Conservation (phyloP, 1,140 invertebrate genomes). For the Frieseomelitta varia region DNA sequence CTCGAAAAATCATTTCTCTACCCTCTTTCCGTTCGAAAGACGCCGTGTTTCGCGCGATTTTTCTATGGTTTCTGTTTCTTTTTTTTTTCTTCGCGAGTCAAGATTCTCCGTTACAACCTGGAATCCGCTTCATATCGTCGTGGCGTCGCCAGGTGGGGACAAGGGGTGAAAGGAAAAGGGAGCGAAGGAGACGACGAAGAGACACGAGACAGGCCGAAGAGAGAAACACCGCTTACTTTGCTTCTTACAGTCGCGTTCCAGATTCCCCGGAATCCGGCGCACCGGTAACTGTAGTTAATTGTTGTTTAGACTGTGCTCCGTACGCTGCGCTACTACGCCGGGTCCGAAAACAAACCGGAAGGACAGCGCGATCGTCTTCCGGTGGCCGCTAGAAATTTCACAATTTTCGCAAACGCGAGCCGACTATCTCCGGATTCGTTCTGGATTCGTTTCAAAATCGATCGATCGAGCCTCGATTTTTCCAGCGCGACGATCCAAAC, state of each 20-base stretch:
- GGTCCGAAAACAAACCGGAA: background rate
- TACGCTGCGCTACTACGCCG: background rate
- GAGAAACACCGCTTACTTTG: conserved; percentile 62
- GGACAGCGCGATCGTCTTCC: conserved; percentile 18
- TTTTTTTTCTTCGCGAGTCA: too few species aligned
- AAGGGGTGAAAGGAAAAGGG: conserved; percentile 11
- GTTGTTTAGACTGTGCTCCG: conserved; percentile 59
- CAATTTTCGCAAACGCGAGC: background rate
- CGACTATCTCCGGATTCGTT: too few species aligned
- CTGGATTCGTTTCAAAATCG: too few species aligned
- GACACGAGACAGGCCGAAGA: conserved; percentile 21
- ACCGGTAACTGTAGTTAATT: conserved; percentile 70
- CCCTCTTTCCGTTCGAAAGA: too few species aligned
- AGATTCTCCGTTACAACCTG: conserved; percentile 23
- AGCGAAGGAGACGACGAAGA: conserved; percentile 26
- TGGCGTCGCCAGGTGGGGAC: background rate
- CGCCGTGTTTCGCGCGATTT: background rate
- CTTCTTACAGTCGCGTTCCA: conserved; percentile 70
- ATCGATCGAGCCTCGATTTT: background rate
- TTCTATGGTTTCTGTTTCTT: background rate
- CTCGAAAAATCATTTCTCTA: conserved; percentile 66
- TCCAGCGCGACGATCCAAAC: background rate
- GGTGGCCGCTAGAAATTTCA: background rate
- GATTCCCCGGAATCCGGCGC: conserved; percentile 69
- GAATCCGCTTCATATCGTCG: conserved; percentile 35